Evolutionary conservation across 2,797 vertebrate species (phyloP), one percentile per base, ranked within the genome.

Genomic region (Manis javanica): DNA sequence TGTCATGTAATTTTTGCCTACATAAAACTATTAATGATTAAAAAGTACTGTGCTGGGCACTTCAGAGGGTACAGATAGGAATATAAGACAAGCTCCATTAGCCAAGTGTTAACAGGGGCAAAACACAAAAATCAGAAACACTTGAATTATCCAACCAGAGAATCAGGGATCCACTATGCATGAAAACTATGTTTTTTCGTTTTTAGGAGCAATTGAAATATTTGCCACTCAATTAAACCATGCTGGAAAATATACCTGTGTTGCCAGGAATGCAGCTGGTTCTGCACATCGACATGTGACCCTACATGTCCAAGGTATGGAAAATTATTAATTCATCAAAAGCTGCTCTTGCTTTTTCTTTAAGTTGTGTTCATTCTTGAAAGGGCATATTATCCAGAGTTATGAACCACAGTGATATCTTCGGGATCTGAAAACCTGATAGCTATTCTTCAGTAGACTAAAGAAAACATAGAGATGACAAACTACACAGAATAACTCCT

Each of bases 301-400:
- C 78, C 99, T 99, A 79, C 99, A 93, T 0, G 99, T 99, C 71
- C 99, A 99, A 75, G 99, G 99, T 99, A 98, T 98, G 98, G 68
- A 74, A 94, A 55, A 23, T 18, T 71, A 26, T 75, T 92, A 88
- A 37, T 16, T 57, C n/a, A 15, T 42, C 39, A 29, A 72, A 95
- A 77, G 10, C 11, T 37, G 37, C 29, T n/a, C 3, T 3, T 21
- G 34, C 16, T 42, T 29, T 26, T 66, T 46, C 88, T 55, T 59
- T 57, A 29, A 46, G 42, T 66, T 55, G 19, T 24, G 4, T 42
- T 85, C 87, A 31, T 71, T 86, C 74, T 75, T 79, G 7, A 84
- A 82, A 55, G 9, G 29, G 75, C 29, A 21, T 42, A 37, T 66
- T 72, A 0, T 87, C 31, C 31, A 68, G 59, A 49, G 16, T 31